Percentiles rank a stretch among this genome's conserved stretches.
These are phyloP conservation scores for Eptatretus burgeri DNA, from an alignment of 2,113 vertebrate species.

Conservation along the genomic window DNA sequence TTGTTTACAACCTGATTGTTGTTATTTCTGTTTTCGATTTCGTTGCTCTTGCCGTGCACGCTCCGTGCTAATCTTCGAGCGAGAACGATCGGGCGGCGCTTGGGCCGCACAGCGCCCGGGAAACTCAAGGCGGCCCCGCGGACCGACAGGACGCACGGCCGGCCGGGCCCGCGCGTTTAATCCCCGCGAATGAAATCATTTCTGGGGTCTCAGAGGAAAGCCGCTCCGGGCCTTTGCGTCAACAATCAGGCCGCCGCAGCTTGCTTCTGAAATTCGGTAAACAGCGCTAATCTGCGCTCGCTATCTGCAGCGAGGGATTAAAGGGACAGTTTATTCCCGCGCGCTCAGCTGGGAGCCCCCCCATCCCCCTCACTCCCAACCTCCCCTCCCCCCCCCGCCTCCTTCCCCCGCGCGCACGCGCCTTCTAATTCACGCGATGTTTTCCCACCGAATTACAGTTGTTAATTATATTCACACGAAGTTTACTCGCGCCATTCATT, in stretches of 20 bases:
- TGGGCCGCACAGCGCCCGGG: no score
- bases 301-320: conserved; percentile 1
- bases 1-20: no score
- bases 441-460: conserved; percentile 1
- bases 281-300: conserved; percentile 5
- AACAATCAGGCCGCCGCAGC: conserved; percentile 6
- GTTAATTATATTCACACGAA: conserved; percentile 3
- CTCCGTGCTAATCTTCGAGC: no score
- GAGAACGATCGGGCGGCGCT: no score
- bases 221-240: conserved; percentile 4
- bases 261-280: conserved; percentile 6
- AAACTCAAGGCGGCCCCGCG: no score
- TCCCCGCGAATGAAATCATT: no score
- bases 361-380: no score
- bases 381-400: no score
- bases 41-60: no score
- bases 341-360: neutral
- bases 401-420: neutral
- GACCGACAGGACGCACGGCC: no score
- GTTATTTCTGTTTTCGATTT: no score
- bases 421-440: conserved; percentile 2
- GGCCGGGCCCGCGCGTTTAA: no score
- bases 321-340: conserved; percentile 3
- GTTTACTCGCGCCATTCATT: conserved; percentile 3
- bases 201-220: conserved; percentile 1